Evolutionary conservation across 2,113 vertebrate species (phyloP), one percentile per base, ranked within the genome.

Genomic region (Labeo rohita): DNA sequence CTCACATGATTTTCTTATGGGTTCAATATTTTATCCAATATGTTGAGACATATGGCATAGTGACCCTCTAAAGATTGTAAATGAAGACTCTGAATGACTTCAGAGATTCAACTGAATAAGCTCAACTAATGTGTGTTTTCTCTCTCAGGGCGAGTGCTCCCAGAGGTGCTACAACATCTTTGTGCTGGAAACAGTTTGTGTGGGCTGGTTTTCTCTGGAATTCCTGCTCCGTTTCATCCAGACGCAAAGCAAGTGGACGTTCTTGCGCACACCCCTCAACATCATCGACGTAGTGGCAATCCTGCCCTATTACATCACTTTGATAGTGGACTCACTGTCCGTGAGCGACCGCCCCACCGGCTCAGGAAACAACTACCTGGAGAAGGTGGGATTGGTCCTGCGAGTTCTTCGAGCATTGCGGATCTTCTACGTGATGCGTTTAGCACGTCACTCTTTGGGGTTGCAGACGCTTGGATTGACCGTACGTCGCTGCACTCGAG

Each of bases 141-240:
- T 47, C 39, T 36, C 75, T 6, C 92, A 99, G 98, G 98, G 98
- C 0, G 97, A 98, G 91, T 99, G 98, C 92, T 98, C 97, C 54
- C 94, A 13, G 87, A 96, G 96, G 89, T 99, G 98, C 92, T 95
- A 93, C 23, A 95, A 96, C 94, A 97, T 99, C 90, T 98, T 99
- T 54, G 96, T 98, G 88, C 92, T 99, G 95, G 98, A 99, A 95
- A 98, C 97, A 0, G 96, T 98, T 89, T 99, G 98, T 0, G 98
- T 98, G 78, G 98, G 95, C 2, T 99, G 98, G 98, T 99, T 99
- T 93, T 99, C 98, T 4, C 93, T 99, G 63, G 97, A 99, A 94
- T 97, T 99, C 92, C 89, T 98, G 85, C 94, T 99, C 91, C 96
- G 98, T 65, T 98, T 97, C 89, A 97, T 99, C 91, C 98, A 98